Percentiles rank a stretch among this genome's conserved stretches.
These are phyloP conservation scores for Protonibea diacanthus DNA, from an alignment of 2,797 vertebrate genomes.

Conservation along the genomic window DNA sequence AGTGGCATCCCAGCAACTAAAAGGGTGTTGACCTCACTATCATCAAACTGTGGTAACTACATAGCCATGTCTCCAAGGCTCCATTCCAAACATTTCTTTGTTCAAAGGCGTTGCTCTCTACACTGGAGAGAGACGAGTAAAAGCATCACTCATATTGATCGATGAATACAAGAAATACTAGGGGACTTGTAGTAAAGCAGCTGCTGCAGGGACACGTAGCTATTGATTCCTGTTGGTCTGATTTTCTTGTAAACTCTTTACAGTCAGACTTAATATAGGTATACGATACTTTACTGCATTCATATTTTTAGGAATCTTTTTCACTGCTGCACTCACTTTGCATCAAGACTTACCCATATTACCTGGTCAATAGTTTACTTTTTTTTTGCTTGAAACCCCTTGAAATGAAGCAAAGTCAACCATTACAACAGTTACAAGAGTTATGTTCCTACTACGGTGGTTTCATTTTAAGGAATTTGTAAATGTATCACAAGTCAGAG, in stretches of 20 bases:
- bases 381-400: not conserved
- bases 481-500: too few species aligned
- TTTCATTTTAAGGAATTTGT: too few species aligned
- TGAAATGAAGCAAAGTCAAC: not conserved
- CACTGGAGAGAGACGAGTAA: conserved; percentile 3
- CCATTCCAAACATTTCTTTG: conserved; percentile 39
- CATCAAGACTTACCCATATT: not conserved
- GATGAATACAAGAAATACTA: conserved; percentile 20
- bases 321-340: not conserved
- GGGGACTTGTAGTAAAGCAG: not conserved
- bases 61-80: conserved; percentile 38
- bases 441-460: not conserved
- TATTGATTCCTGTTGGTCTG: not conserved
- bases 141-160: conserved; percentile 4
- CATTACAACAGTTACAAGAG: not conserved
- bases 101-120: conserved; percentile 13
- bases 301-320: not conserved
- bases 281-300: not conserved
- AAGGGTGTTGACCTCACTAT: conserved; percentile 16
- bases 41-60: conserved; percentile 37
- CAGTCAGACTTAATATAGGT: not conserved
- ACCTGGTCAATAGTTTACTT: not conserved
- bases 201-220: not conserved
- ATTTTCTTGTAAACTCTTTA: not conserved
- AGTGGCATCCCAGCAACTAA: conserved; percentile 30